Percentiles rank a stretch among this genome's conserved stretches.
Evolutionary conservation across 2,888 invertebrate species (phyloP).

Genomic region (Eucera pruinosa): DNA sequence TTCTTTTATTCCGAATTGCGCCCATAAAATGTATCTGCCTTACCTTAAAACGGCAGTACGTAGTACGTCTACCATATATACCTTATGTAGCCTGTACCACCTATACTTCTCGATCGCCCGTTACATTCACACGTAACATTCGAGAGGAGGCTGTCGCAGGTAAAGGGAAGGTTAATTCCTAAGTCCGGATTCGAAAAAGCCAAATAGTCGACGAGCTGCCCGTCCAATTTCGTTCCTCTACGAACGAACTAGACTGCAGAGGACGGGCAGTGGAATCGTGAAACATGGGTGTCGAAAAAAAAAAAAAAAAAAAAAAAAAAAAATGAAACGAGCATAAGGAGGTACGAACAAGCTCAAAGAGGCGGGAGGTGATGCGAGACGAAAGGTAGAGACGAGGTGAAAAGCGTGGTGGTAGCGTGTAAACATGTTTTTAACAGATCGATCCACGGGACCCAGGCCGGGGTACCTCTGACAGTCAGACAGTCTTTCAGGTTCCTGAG

Average conservation of each 20-base stretch:
- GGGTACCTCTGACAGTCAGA: conserved; percentile 69
- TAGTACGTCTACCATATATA: too few species aligned
- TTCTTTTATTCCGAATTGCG: too few species aligned
- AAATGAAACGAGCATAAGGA: conserved; percentile 7
- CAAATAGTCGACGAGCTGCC: not conserved
- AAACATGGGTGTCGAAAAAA: conserved; percentile 14
- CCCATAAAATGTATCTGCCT: too few species aligned
- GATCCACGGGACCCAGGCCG: conserved; percentile 67
- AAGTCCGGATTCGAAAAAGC: conserved; percentile 19
- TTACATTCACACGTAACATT: conserved; percentile 36
- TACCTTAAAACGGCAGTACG: too few species aligned
- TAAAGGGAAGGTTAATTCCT: conserved; percentile 51
- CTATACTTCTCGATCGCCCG: not conserved
- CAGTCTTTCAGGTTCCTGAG: conserved; percentile 75
- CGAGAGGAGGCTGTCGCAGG: conserved; percentile 13
- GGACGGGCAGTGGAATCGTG: not conserved
- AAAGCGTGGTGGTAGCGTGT: conserved; percentile 75
- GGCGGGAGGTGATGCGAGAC: conserved; percentile 20
- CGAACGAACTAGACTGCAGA: conserved; percentile 25
- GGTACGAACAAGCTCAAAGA: conserved; percentile 8
- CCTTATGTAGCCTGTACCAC: too few species aligned
- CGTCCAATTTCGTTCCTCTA: conserved; percentile 55
- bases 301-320: not conserved
- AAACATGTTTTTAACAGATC: conserved; percentile 82
- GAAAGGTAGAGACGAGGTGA: conserved; percentile 60